Percentiles rank a stretch among this genome's conserved stretches.
phyloP scores from a whole-genome alignment of 1,140 invertebrate genomes.

The Apolygus lucorum region DNA sequence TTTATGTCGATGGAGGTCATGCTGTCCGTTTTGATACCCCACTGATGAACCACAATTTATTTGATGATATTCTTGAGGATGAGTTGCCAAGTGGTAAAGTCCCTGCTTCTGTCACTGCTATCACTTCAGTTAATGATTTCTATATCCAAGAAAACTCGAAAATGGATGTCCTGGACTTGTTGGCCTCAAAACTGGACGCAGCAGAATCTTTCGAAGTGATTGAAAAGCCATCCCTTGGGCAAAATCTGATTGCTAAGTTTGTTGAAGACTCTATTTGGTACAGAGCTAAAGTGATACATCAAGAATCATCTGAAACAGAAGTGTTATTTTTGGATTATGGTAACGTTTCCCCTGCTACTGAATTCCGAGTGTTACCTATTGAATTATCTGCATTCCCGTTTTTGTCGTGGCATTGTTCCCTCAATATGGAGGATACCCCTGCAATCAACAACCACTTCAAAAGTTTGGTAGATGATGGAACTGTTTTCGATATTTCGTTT shows the following conservation, averaged over 20 bases:
- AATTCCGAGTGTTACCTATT: slow-evolving; percentile 31
- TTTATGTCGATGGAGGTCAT: slow-evolving; percentile 24
- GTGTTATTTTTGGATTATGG: slow-evolving; percentile 54
- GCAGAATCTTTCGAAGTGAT: slow-evolving; percentile 7
- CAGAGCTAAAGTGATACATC: slow-evolving; percentile 52
- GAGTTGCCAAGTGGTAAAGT: not conserved
- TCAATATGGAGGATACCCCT: not conserved
- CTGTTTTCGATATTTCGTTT: slow-evolving; percentile 13
- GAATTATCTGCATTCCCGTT: not conserved
- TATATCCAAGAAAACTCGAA: slow-evolving; percentile 51
- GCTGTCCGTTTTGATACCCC: not conserved
- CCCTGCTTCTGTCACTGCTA: slow-evolving; percentile 43
- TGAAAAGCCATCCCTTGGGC: slow-evolving; percentile 35
- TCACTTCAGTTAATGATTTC: slow-evolving; percentile 50
- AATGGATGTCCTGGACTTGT: slow-evolving; percentile 46
- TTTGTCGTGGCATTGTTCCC: not conserved
- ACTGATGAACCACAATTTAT: not conserved
- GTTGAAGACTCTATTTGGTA: slow-evolving; percentile 55
- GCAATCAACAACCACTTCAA: slow-evolving; percentile 18
- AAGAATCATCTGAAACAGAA: slow-evolving; percentile 46
- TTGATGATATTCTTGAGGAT: not conserved
- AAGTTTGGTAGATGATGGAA: not conserved
- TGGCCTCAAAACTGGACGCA: slow-evolving; percentile 42
- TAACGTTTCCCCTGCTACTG: slow-evolving; percentile 39
- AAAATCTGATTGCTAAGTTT: slow-evolving; percentile 55